Evolutionary conservation across 2,888 invertebrate species (phyloP), one percentile per base, ranked within the genome.

Genomic region (Macrosiphum euphorbiae): DNA sequence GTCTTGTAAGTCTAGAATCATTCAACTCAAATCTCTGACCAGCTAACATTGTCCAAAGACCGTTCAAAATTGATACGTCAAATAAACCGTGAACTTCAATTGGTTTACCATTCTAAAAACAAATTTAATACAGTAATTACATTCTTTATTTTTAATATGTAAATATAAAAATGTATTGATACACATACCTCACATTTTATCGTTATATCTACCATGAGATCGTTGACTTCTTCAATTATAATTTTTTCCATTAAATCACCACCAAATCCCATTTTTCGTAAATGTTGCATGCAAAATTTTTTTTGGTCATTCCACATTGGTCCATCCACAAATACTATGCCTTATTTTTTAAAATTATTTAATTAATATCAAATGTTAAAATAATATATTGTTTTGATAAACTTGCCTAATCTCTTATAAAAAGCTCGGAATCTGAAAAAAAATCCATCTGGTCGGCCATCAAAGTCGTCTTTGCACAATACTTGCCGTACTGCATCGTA

Each of bases 281-380:
- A 95, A 94, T 97, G 97, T 95, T 96, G 97, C 94, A 97, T 95
- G 0, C 97, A 97, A 95, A 98, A 97, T 95, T 97, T 96, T 90
- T 97, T 96, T 95, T 97, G 97, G 94, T 97, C 96, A 90, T 96
- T 96, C 97, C 97, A 98, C 47, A 96, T 95, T 1, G 96, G 95
- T 0, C 97, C 98, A 94, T 98, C 98, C 3, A 97, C 96, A 95
- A 97, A 97, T 5, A 97, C 97, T 35, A 98, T 96, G 4, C 97
- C 95, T 92, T 16, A 24, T 58, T 67, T 41, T 8, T 87, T 35
- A 35, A 67, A 89, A 20, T 35, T 35, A 35, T n/a, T 67, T 7
- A 16, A 67, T 7, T 67, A 16, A 35, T 67, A 16, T 67, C 1
- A 35, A 67, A 67, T 67, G 16, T 35, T 35, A 1, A 67, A 67